Base-by-base conservation (phyloP, 2,113 vertebrate species). In the Nipponia nippon region DNA sequence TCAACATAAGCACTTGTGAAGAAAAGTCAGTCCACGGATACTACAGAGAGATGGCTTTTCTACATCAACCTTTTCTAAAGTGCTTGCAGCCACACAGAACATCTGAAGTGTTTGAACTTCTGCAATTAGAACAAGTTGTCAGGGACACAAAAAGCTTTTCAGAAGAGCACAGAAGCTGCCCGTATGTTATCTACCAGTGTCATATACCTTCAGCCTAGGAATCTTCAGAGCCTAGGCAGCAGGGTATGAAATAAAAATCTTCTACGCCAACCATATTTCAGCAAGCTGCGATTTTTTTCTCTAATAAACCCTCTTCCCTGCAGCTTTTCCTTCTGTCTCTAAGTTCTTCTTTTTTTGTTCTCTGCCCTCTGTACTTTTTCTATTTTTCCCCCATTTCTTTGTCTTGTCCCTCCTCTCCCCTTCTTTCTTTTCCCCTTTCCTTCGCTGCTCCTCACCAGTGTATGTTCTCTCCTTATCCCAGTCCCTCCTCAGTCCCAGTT, bases 61-160 rank as follows among this genome's bases (percentile, higher is more conserved):
- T 96, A 81, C 93, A 82, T 95, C 96, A 96, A 96, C 95, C 93
- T 95, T 95, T 97, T 92, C 81, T 93, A 92, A 97, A 96, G 96
- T 96, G 91, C 96, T 96, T 95, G 89, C 80, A 96, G 91, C 85
- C 94, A 88, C 96, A 95, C 84, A 90, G 94, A 96, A 96, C 83
- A 93, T 96, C 93, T 94, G 90, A 98, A 97, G 94, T 96, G 96
- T 97, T 97, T 98, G 97, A 98, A 98, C 95, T 96, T 97, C 90
- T 94, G 96, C 97, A 98, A 98, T 97, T 97, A 98, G 96, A 98
- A 96, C 95, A 97, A 97, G 95, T 97, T 97, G 97, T 98, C 97
- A 97, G 97, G 96, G 97, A 97, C 97, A 97, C 96, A 97, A 97
- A 97, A 97, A 97, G 97, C 97, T 96, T 96, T 98, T 98, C 94